Conservation (phyloP, 2,888 invertebrate species). For the Heliconius cydno region DNA sequence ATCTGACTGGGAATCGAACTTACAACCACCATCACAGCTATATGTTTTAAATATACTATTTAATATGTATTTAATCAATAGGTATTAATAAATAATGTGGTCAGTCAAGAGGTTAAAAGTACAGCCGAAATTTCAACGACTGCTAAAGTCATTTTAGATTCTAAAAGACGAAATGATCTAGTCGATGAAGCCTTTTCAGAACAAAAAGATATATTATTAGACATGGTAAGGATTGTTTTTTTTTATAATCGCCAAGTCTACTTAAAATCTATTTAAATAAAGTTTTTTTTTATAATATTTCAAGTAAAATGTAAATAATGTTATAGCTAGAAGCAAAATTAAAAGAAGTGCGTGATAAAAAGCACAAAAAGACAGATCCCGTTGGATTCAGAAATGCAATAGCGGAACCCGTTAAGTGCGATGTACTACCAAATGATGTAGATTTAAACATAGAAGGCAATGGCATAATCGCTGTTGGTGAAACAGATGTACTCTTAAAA, state of each 20-base stretch:
- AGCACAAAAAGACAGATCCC: slow-evolving; percentile 58
- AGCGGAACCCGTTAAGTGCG: slow-evolving; percentile 51
- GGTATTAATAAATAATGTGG: slow-evolving; percentile 23
- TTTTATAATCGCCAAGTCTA: no score
- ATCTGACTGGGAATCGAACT: background rate
- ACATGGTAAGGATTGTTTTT: slow-evolving; percentile 58
- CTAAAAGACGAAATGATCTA: slow-evolving; percentile 58
- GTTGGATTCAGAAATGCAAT: slow-evolving; percentile 39
- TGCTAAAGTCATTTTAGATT: slow-evolving; percentile 51
- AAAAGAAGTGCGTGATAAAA: slow-evolving; percentile 70
- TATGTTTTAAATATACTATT: background rate
- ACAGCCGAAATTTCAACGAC: slow-evolving; percentile 33
- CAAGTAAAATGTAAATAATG: background rate
- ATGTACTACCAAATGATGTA: slow-evolving; percentile 55
- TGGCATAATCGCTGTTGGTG: slow-evolving; percentile 67
- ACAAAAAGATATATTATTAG: slow-evolving; percentile 69
- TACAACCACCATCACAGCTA: background rate
- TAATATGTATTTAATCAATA: slow-evolving; percentile 12
- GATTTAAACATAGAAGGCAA: slow-evolving; percentile 61
- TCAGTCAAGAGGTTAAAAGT: slow-evolving; percentile 43
- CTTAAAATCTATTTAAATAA: background rate
- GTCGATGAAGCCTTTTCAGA: slow-evolving; percentile 67
- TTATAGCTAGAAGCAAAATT: slow-evolving; percentile 70
- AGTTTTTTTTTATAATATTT: background rate
- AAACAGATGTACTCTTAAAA: slow-evolving; percentile 60